Conservation (phyloP, 2,888 invertebrate genomes). For the Cryptosula pallasiana region DNA sequence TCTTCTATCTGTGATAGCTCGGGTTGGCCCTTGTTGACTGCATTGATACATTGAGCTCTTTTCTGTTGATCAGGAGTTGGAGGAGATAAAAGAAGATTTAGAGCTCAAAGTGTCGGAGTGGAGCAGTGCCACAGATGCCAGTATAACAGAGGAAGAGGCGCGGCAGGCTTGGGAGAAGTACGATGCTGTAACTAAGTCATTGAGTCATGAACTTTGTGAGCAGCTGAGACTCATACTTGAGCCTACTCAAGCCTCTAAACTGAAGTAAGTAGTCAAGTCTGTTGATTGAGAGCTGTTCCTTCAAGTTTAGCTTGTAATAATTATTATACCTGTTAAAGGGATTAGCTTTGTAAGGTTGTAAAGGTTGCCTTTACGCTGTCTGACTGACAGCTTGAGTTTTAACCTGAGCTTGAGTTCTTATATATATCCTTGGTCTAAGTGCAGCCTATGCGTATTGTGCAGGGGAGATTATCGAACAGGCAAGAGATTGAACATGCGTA, state of each 20-base stretch:
- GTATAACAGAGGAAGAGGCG: constrained; percentile 28
- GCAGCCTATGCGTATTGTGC: too few relatives aligned
- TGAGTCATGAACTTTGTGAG: constrained; percentile 84
- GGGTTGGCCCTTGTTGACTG: too few relatives aligned
- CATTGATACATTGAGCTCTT: too few relatives aligned
- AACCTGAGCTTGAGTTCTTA: too few relatives aligned
- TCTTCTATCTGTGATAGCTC: too few relatives aligned
- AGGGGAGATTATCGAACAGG: constrained; percentile 93
- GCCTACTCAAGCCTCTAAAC: constrained; percentile 84
- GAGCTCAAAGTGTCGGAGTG: not conserved
- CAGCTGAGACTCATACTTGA: constrained; percentile 88
- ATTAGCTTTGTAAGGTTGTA: too few relatives aligned
- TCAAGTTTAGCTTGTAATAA: too few relatives aligned
- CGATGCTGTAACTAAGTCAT: constrained; percentile 49
- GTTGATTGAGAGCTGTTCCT: too few relatives aligned
- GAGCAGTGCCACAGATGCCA: not conserved
- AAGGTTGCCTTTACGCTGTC: too few relatives aligned
- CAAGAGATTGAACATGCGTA: constrained; percentile 94
- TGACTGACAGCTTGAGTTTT: too few relatives aligned
- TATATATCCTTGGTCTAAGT: too few relatives aligned
- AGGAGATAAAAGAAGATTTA: not conserved
- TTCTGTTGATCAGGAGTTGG: constrained; percentile 1
- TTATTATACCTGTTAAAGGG: too few relatives aligned
- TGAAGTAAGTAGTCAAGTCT: constrained; percentile 57
- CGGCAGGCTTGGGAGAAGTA: constrained; percentile 49